Percentiles rank a stretch among this genome's conserved stretches.
Conservation (phyloP, 2,113 vertebrate genomes). For the Chelonoidis abingdonii region DNA sequence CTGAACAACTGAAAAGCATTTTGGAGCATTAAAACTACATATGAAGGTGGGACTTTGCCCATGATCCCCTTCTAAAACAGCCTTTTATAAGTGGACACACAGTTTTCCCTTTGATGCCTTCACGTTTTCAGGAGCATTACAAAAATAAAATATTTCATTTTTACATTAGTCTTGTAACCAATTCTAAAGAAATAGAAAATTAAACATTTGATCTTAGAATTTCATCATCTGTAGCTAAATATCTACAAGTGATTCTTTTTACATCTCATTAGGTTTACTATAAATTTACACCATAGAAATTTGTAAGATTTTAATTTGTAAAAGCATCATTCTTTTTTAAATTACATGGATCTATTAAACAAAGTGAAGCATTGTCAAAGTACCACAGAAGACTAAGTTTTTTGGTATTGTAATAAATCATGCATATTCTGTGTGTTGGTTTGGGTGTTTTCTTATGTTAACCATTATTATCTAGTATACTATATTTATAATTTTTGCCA, state of each 20-base stretch:
- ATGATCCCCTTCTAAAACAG: background rate
- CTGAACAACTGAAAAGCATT: background rate
- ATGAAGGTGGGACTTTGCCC: background rate
- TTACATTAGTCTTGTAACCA: constrained; percentile 10
- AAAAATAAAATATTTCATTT: constrained; percentile 67
- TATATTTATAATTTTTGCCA: background rate
- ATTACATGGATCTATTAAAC: background rate
- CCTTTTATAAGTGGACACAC: fast-evolving
- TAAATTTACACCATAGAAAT: constrained; percentile 25
- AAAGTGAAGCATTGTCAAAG: background rate
- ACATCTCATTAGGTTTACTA: background rate
- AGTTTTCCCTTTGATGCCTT: fast-evolving
- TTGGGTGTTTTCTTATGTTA: background rate
- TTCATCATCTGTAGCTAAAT: background rate
- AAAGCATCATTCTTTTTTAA: background rate
- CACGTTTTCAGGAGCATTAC: background rate
- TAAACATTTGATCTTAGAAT: background rate
- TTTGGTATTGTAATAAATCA: fast-evolving
- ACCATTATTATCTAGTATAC: background rate
- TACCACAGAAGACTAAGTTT: fast-evolving
- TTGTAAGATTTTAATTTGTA: background rate
- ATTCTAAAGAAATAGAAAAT: constrained; percentile 32
- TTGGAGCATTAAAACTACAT: background rate
- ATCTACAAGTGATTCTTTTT: constrained; percentile 42
- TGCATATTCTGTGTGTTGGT: fast-evolving